phyloP scores from a whole-genome alignment of 2,888 invertebrate genomes.

The Caenorhabditis drosophilae region DNA sequence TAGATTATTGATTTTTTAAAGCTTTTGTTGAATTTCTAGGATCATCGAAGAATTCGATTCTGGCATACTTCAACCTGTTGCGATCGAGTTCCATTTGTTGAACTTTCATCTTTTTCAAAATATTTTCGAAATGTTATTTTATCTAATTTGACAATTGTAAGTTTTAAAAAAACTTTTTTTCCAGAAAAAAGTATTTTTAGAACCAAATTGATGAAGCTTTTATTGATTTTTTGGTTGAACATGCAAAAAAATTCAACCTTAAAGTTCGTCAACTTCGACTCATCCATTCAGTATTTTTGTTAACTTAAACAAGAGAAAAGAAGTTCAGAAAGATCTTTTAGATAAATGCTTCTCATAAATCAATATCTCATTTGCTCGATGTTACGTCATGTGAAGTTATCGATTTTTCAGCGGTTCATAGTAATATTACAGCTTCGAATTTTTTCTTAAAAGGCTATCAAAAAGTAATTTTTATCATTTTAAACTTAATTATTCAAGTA shows the following conservation, averaged over 20 bases:
- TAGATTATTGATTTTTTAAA: not conserved
- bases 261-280: conserved; percentile 26
- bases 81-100: conserved; percentile 26
- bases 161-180: not conserved
- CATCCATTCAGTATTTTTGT: conserved; percentile 16
- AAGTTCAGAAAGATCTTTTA: conserved; percentile 7
- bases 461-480: conserved; percentile 1
- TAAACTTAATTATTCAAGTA: not conserved
- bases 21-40: conserved; percentile 7
- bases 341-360: conserved; percentile 18
- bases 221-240: conserved; percentile 13
- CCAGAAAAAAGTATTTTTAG: conserved; percentile 4
- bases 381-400: conserved; percentile 10
- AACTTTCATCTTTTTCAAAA: conserved; percentile 21
- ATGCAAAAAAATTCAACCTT: conserved; percentile 4
- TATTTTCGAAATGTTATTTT: conserved; percentile 24
- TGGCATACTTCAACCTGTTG: conserved; percentile 33
- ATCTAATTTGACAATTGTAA: conserved; percentile 27
- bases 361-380: conserved; percentile 15
- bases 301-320: not conserved
- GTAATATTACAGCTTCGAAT: conserved; percentile 7
- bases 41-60: conserved; percentile 21
- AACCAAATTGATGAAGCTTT: conserved; percentile 25
- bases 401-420: conserved; percentile 23
- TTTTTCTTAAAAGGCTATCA: conserved; percentile 13